Percentiles rank a stretch among this genome's conserved stretches.
phyloP scores from a whole-genome alignment of 2,888 invertebrate species.

The Onchidella celtica region DNA sequence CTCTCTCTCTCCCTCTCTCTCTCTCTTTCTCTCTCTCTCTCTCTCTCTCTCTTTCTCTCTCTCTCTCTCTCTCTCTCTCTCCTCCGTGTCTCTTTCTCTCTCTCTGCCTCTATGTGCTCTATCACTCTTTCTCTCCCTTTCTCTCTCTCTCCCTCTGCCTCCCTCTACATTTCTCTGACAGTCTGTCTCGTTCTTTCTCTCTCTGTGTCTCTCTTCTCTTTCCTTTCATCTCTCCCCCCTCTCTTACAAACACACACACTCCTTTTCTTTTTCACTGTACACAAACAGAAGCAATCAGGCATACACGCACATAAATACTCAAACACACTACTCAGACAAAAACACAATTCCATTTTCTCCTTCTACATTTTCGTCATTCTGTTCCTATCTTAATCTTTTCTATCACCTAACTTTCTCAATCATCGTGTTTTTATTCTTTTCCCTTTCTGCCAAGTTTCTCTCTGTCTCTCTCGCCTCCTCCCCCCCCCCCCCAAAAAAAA shows the following conservation, averaged over 20 bases:
- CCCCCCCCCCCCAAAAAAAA: neutral
- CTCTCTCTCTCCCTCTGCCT: constrained; percentile 16
- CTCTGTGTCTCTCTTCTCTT: neutral
- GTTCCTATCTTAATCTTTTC: neutral
- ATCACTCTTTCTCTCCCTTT: neutral
- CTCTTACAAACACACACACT: neutral
- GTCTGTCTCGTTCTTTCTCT: neutral
- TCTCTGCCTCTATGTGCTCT: neutral
- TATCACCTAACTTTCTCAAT: neutral
- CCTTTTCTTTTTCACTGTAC: neutral
- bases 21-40: neutral
- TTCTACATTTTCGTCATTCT: neutral
- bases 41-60: neutral
- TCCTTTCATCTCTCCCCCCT: no score
- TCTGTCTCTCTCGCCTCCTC: neutral
- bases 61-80: neutral
- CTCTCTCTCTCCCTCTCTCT: neutral
- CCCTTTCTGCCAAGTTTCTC: neutral
- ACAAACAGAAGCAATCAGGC: neutral
- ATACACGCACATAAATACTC: neutral
- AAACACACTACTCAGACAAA: neutral
- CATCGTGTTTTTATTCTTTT: neutral
- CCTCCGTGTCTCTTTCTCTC: neutral
- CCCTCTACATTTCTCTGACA: no score
- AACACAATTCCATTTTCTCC: neutral